Percentiles rank a stretch among this genome's conserved stretches.
Evolutionary conservation across 2,113 vertebrate species (phyloP).

Genomic region (Peromyscus californicus): DNA sequence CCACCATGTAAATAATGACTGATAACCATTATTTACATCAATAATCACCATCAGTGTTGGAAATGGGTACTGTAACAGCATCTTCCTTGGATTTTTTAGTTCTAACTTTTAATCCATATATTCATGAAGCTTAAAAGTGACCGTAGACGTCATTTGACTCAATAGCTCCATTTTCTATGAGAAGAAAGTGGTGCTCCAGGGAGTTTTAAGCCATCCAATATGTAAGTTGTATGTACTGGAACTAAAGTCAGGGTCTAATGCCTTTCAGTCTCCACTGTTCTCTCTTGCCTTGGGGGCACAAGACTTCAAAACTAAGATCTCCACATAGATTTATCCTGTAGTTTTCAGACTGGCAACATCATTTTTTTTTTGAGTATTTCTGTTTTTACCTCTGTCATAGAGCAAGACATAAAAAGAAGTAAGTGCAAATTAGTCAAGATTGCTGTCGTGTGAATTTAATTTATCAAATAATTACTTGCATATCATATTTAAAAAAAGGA

Average conservation of each 20-base stretch:
- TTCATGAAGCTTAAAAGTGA: conserved; percentile 72
- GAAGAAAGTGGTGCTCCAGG: conserved; percentile 22
- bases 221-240: neutral
- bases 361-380: conserved; percentile 45
- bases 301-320: conserved; percentile 38
- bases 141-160: conserved; percentile 60
- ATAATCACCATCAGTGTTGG: neutral
- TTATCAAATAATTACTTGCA: neutral
- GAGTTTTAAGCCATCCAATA: conserved; percentile 16
- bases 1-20: conserved; percentile 41
- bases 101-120: conserved; percentile 37
- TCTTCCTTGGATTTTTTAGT: conserved; percentile 35
- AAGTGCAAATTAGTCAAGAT: neutral
- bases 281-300: conserved; percentile 6
- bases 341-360: neutral
- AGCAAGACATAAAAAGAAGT: conserved; percentile 35
- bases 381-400: neutral
- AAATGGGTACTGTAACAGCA: neutral
- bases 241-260: neutral
- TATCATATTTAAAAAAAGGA: neutral
- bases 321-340: neutral
- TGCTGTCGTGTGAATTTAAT: conserved; percentile 27
- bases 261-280: neutral
- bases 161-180: conserved; percentile 59
- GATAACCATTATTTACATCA: neutral